Evolutionary conservation across 1,140 invertebrate species (phyloP).

Genomic region (Manduca sexta): DNA sequence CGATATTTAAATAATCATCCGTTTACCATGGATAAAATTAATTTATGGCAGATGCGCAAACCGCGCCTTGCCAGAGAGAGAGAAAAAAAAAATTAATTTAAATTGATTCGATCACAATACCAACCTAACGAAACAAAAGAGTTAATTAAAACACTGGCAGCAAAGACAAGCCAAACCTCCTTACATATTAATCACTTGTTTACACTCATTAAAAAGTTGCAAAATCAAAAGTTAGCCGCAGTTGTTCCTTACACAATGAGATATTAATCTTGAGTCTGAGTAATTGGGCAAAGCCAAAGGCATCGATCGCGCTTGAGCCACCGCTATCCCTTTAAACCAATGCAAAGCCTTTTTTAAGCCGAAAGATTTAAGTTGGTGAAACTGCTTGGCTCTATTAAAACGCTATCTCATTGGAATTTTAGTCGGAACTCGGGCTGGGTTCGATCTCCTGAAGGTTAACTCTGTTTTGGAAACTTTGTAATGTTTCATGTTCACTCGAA

Average conservation of each 20-base stretch:
- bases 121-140: too few species aligned
- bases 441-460: constrained; percentile 8
- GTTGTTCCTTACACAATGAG: constrained; percentile 18
- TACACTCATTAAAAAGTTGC: background rate
- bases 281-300: constrained; percentile 57
- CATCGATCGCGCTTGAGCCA: constrained; percentile 57
- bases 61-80: too few species aligned
- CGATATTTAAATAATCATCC: too few species aligned
- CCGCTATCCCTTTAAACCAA: constrained; percentile 65
- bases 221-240: background rate
- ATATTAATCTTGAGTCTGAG: constrained; percentile 51
- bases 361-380: constrained; percentile 68
- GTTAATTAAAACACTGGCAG: too few species aligned
- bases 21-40: too few species aligned
- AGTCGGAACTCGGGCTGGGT: constrained; percentile 17
- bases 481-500: too few species aligned
- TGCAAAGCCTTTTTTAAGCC: constrained; percentile 69
- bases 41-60: too few species aligned
- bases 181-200: too few species aligned
- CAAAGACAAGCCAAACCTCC: too few species aligned
- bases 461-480: constrained; percentile 7
- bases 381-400: constrained; percentile 65
- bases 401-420: constrained; percentile 41
- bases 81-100: too few species aligned
- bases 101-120: too few species aligned